Base-by-base conservation (phyloP, 2,797 vertebrate species). In the Sciaenops ocellatus region DNA sequence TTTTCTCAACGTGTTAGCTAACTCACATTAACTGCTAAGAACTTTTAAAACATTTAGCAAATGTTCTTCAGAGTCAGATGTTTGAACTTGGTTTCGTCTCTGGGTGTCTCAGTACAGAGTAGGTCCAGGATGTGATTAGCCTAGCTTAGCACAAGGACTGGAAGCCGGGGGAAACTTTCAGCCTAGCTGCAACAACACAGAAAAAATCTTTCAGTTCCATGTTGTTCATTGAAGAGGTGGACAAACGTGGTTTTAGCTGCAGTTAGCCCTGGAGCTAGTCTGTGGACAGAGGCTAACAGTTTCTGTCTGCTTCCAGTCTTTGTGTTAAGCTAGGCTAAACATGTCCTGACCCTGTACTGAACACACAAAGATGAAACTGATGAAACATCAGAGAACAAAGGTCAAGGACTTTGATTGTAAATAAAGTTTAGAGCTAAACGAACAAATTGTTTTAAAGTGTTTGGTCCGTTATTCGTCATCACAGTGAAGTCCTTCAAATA, bases 401-500 rank as follows among this genome's bases (percentile, higher is more conserved):
- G 2, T 26, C 26, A 28, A 46, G 48, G 17, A 68, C 28, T 20
- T 24, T 16, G 4, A 56, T 64, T 50, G 4, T 12, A 82, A 77
- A 44, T 42, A 2, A 20, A 15, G 41, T 67, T 50, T 44, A 47
- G 26, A 63, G 18, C 46, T 52, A 52, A 30, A 61, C 60, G 9
- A 48, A 60, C 38, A 38, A 51, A 69, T 76, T n/a, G 7, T 17
- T 61, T 34, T 70, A 61, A 55, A 26, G 69, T 16, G 28, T 63
- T 20, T 30, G 44, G 12, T 50, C 89, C 87, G 80, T 89, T 89
- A 91, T 87, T 90, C 73, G 59, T 92, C 91, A 92, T 93, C 22
- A 89, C 89, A 73, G 83, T 76, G 69, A 81, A 69, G 87, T 90
- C 91, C 79, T 92, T 88, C 74, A 90, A 91, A 90, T 86, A 90